Evolutionary conservation across 2,888 invertebrate genomes (phyloP), one percentile per base, ranked within the genome.

Genomic region (Ectemnius cavifrons): DNA sequence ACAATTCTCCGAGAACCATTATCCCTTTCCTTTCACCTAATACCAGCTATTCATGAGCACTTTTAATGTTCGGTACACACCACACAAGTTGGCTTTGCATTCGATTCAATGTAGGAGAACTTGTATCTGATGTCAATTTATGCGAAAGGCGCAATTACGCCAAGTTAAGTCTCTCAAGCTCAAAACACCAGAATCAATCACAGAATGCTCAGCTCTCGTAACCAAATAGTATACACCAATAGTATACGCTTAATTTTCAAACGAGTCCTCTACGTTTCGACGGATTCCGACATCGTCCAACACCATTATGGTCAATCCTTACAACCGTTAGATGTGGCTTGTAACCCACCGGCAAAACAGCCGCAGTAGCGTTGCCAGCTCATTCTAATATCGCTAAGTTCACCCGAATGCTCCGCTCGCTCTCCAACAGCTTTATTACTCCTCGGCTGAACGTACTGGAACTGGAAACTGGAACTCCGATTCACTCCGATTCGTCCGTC

Each of bases 1-100:
- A 74, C 63, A 68, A 75, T 81, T 79, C 80, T 78, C 61, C 78
- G 73, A 81, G 82, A 77, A 82, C 84, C 84, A 85, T 84, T 84
- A 79, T 71, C 77, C 80, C 77, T 82, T 82, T 78, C 37, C 8
- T 16, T 52, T 13, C 80, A 78, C 75, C 77, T 81, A 77, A 75
- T 77, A 71, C 73, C 61, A 27, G 61, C 63, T 60, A 69, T 71
- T 75, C 70, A 69, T 66, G 71, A 72, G 73, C 16, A 20, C 66
- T 47, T 47, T 75, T 73, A 72, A 71, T 73, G 63, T 72, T 67
- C 61, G 56, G 47, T 80, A 63, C 69, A 63, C 72, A 70, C 69
- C 76, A 78, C 75, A 64, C 79, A 75, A 69, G 73, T 70, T 66
- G 70, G 62, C 57, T 70, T 68, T 71, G 47, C 56, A 60, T 75